These are phyloP conservation scores for Penaeus monodon DNA, from an alignment of 2,888 invertebrate species.

Conservation along the genomic window DNA sequence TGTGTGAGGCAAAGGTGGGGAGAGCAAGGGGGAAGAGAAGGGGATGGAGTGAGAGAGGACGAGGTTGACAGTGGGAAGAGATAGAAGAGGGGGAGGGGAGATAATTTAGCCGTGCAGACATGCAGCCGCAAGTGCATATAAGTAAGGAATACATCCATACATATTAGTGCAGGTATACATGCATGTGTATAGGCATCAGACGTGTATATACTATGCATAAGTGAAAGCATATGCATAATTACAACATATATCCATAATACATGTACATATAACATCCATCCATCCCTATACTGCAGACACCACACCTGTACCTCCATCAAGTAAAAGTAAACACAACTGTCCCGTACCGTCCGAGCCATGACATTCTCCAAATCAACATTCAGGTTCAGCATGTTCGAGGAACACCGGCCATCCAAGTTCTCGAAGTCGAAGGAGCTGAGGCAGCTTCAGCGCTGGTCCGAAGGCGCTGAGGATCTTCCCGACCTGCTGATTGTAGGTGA, in stretches of 20 bases:
- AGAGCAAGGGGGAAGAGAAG: neutral
- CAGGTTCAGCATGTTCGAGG: slow-evolving; percentile 24
- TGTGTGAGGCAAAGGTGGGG: neutral
- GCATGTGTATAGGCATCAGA: too few relatives aligned
- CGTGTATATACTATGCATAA: too few relatives aligned
- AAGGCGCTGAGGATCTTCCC: neutral
- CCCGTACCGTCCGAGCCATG: neutral
- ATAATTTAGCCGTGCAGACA: too few relatives aligned
- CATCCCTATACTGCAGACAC: too few relatives aligned
- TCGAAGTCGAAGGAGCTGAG: neutral
- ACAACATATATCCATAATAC: too few relatives aligned
- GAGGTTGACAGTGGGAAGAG: neutral
- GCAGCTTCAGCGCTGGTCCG: slow-evolving; percentile 10
- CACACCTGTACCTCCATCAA: too few relatives aligned
- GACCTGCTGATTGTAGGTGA: slow-evolving; percentile 27
- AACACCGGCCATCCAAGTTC: neutral
- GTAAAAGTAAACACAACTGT: neutral
- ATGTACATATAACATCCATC: too few relatives aligned
- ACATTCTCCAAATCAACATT: neutral
- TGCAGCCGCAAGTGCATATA: too few relatives aligned
- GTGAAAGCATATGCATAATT: too few relatives aligned
- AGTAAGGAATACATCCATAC: too few relatives aligned
- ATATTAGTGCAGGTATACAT: too few relatives aligned
- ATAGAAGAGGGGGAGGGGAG: too few relatives aligned
- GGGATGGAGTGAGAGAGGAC: neutral